phyloP scores from a whole-genome alignment of 1,140 invertebrate species.

The Triops longicaudatus region DNA sequence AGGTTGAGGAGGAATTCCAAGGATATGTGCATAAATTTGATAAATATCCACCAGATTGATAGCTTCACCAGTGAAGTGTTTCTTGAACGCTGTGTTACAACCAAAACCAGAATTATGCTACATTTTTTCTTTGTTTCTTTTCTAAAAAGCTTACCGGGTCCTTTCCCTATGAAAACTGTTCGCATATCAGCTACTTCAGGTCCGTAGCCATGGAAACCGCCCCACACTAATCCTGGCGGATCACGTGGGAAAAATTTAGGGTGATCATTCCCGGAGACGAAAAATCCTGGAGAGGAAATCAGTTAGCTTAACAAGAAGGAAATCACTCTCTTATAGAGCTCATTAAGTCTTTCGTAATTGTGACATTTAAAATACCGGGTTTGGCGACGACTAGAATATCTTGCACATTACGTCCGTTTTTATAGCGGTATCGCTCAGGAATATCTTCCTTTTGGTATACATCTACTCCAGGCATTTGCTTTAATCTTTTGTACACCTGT shows the following conservation, averaged over 20 bases:
- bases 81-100: constrained; percentile 25
- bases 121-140: constrained; percentile 11
- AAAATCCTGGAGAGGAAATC: constrained; percentile 23
- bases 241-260: constrained; percentile 30
- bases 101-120: background rate
- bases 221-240: constrained; percentile 22
- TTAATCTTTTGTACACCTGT: constrained; percentile 31
- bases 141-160: constrained; percentile 35
- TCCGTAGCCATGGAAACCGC: constrained; percentile 39
- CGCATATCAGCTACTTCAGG: constrained; percentile 38
- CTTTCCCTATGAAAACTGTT: constrained; percentile 40
- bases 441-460: constrained; percentile 38
- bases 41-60: constrained; percentile 36
- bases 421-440: constrained; percentile 38
- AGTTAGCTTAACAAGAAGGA: background rate
- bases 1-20: constrained; percentile 33
- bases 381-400: constrained; percentile 36
- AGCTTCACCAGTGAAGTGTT: constrained; percentile 28
- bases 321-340: background rate
- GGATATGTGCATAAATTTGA: constrained; percentile 34
- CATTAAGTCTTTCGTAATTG: background rate
- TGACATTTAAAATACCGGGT: constrained; percentile 22
- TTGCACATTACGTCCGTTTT: constrained; percentile 33
- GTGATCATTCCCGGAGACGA: constrained; percentile 28
- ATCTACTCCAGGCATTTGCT: constrained; percentile 33